Conservation (phyloP, 2,888 invertebrate species). For the Drosophila helvetica region DNA sequence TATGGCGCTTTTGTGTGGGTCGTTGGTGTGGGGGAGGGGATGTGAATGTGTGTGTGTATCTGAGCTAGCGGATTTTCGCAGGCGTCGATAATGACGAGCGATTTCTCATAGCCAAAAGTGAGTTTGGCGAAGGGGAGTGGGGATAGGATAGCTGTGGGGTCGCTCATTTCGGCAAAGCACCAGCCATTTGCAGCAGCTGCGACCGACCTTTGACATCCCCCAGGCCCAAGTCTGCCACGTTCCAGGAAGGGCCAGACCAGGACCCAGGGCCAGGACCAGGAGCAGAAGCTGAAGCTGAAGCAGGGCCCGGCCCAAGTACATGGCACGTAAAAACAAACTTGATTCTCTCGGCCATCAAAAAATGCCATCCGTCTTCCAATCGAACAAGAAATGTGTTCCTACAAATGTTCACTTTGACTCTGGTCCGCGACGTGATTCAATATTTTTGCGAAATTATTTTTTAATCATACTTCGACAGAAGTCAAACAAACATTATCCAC, state of each 20-base stretch:
- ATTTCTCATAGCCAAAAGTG: conserved; percentile 70
- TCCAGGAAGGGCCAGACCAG: conserved; percentile 27
- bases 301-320: conserved; percentile 38
- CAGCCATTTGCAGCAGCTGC: conserved; percentile 80
- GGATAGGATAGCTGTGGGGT: background rate
- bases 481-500: conserved; percentile 15
- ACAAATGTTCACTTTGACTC: conserved; percentile 76
- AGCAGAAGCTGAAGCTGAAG: no score
- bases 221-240: conserved; percentile 50
- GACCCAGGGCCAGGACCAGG: no score
- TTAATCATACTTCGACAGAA: conserved; percentile 62
- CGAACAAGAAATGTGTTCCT: conserved; percentile 17
- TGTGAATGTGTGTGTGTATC: conserved; percentile 37
- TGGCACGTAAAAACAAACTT: conserved; percentile 78
- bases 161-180: conserved; percentile 74
- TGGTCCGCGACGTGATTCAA: conserved; percentile 63
- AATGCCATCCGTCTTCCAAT: conserved; percentile 72
- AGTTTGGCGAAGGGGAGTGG: background rate
- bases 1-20: conserved; percentile 51
- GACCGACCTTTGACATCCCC: conserved; percentile 77
- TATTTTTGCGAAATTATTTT: conserved; percentile 73
- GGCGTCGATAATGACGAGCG: conserved; percentile 79
- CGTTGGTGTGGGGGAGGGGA: conserved; percentile 54
- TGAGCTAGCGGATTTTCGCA: conserved; percentile 68
- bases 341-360: conserved; percentile 79